These are phyloP conservation scores for Pseudorhiza aurosa DNA, from an alignment of 30 jellyfish, hydroid and myxozoan species.

Conservation along the genomic window DNA sequence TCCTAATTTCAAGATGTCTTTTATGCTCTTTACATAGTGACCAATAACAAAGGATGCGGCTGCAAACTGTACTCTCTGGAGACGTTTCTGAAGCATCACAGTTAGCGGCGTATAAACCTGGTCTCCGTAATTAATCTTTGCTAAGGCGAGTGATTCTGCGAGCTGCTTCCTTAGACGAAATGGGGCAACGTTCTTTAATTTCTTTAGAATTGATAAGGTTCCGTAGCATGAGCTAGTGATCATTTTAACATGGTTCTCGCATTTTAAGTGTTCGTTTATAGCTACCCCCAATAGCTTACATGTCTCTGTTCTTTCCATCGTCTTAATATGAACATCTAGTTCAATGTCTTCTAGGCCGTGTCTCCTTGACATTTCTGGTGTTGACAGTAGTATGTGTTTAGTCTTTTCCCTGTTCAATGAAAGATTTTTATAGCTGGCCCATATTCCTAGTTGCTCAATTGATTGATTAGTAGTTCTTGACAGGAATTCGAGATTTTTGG, in stretches of 20 bases:
- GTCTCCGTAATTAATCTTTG: too few species aligned
- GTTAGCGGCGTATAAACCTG: too few species aligned
- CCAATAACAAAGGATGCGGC: too few species aligned
- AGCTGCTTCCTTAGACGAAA: slow-evolving; percentile 39
- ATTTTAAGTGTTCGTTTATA: slow-evolving; percentile 12
- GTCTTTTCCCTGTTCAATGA: slow-evolving; percentile 21
- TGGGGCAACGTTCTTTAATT: slow-evolving; percentile 4
- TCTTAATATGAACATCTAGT: background rate
- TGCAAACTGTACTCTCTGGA: too few species aligned
- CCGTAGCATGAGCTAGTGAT: slow-evolving; percentile 28
- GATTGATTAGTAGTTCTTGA: slow-evolving; percentile 19
- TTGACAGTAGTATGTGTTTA: slow-evolving; percentile 35
- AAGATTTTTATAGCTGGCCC: slow-evolving; percentile 37
- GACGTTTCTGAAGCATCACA: background rate
- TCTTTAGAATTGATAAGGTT: slow-evolving; percentile 3
- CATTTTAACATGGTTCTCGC: background rate
- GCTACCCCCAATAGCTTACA: too few species aligned
- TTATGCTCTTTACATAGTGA: too few species aligned
- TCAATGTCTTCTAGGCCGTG: slow-evolving; percentile 15
- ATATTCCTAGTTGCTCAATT: slow-evolving; percentile 17
- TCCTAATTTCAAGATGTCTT: too few species aligned
- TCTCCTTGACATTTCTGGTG: slow-evolving; percentile 44
- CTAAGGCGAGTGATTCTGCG: slow-evolving; percentile 34
- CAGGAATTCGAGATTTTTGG: slow-evolving; percentile 18
- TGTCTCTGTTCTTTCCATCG: too few species aligned